Base-by-base conservation (phyloP, 2,113 vertebrate species). In the Pitta sordida region DNA sequence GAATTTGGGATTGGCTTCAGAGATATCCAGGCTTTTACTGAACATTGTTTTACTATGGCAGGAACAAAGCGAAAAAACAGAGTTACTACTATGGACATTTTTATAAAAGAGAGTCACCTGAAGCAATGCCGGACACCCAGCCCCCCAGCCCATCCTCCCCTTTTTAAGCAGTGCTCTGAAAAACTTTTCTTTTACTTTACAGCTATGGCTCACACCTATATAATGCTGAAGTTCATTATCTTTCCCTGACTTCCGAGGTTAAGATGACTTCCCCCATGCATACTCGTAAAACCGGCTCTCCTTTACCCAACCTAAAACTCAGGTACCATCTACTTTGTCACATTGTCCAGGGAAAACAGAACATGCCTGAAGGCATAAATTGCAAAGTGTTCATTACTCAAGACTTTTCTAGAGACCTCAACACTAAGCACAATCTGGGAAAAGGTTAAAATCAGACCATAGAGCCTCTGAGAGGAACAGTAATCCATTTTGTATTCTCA, bases 11-110 rank as follows among this genome's bases (percentile, higher is more conserved):
- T 99, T 97, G 98, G 98, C 98, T 75, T 98, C 99, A 97, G 98
- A 98, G 98, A 99, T 99, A 98, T 99, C 99, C 99, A 99, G 98
- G 98, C 98, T 99, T 99, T 99, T 99, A 99, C 99, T 99, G 99
- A 99, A 99, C 98, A 99, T 97, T 98, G 98, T 98, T 98, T 99
- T 99, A 99, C 99, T 99, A 99, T 92, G 98, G 98, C 98, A 97
- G 98, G 98, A 98, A 99, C 98, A 99, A 98, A 99, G 98, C 95
- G 96, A 98, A 98, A 98, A 98, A 97, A 98, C 94, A 98, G 69
- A 97, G 97, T 98, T 97, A 98, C 97, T 97, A 95, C 94, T 78
- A 56, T 85, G 88, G 97, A 97, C 96, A 97, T 94, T 97, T 96
- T 97, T 86, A 97, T 90, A 97, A 95, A 95, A 95, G 94, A 97